A percentile compares a stretch with the other conserved stretches of the same genome.
Evolutionary conservation across 2,113 vertebrate genomes (phyloP).

Genomic region (Oncorhynchus kisutch): DNA sequence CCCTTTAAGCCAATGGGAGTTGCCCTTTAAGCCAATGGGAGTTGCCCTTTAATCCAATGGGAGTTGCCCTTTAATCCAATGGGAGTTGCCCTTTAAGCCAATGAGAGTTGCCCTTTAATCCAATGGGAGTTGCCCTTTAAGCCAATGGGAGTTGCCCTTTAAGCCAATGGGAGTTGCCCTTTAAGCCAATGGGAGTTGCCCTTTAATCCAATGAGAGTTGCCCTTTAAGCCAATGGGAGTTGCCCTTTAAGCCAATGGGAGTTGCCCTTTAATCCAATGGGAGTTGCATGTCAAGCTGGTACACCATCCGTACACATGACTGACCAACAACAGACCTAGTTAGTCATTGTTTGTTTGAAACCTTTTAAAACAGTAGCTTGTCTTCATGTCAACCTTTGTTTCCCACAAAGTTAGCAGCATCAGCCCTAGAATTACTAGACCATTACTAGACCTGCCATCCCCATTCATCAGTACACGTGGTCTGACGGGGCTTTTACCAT

Average conservation of each 20-base stretch:
- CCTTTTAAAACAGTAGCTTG: not conserved
- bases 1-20: too few species aligned
- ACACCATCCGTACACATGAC: conserved; percentile 21
- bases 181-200: not conserved
- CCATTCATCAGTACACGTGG: too few species aligned
- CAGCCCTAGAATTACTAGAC: not conserved
- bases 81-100: too few species aligned
- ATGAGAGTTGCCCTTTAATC: too few species aligned
- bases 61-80: too few species aligned
- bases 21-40: too few species aligned
- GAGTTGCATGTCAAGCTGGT: conserved; percentile 34
- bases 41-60: too few species aligned
- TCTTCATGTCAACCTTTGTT: not conserved
- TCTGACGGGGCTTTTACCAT: too few species aligned
- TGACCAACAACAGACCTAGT: conserved; percentile 22
- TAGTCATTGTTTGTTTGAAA: conserved; percentile 31
- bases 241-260: conserved; percentile 18
- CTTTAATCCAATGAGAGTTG: conserved; percentile 4
- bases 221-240: conserved; percentile 14
- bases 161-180: too few species aligned
- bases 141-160: too few species aligned
- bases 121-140: too few species aligned
- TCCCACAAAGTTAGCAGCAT: conserved; percentile 10
- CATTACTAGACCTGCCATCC: too few species aligned
- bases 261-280: conserved; percentile 12